Percentiles rank a stretch among this genome's conserved stretches.
These are phyloP conservation scores for Bambusicola thoracicus DNA, from an alignment of 2,113 vertebrate genomes.

Conservation along the genomic window DNA sequence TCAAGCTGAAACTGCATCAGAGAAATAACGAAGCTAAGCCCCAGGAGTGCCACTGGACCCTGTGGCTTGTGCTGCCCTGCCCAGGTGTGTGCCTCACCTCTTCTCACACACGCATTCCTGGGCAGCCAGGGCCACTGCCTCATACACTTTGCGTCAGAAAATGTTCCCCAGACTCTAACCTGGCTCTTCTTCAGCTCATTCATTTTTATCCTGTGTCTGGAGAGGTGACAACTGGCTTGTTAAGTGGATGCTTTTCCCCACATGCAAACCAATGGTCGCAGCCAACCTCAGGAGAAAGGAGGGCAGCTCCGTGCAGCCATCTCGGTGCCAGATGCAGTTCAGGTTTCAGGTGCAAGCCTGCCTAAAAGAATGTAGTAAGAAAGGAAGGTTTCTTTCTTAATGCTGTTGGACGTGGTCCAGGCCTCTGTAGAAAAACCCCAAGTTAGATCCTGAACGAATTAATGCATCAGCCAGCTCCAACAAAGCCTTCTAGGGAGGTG, in stretches of 20 bases:
- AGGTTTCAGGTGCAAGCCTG: slow-evolving; percentile 35
- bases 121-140: background rate
- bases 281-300: background rate
- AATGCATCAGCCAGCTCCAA: slow-evolving; percentile 30
- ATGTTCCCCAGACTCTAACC: background rate
- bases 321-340: background rate
- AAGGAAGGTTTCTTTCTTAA: background rate
- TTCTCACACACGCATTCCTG: background rate
- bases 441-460: slow-evolving; percentile 9
- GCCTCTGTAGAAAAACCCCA: background rate
- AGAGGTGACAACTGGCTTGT: background rate
- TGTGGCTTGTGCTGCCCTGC: background rate
- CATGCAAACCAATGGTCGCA: background rate
- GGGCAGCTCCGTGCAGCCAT: background rate
- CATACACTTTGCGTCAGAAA: background rate
- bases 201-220: background rate
- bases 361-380: background rate
- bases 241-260: background rate
- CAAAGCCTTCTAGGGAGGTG: slow-evolving; percentile 28
- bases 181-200: background rate
- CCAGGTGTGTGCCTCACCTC: background rate
- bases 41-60: background rate
- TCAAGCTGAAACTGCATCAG: slow-evolving; percentile 51
- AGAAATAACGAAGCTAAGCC: background rate
- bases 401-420: slow-evolving; percentile 13